These are phyloP conservation scores for Ranitomeya variabilis DNA, from an alignment of 2,113 vertebrate genomes.

Conservation along the genomic window DNA sequence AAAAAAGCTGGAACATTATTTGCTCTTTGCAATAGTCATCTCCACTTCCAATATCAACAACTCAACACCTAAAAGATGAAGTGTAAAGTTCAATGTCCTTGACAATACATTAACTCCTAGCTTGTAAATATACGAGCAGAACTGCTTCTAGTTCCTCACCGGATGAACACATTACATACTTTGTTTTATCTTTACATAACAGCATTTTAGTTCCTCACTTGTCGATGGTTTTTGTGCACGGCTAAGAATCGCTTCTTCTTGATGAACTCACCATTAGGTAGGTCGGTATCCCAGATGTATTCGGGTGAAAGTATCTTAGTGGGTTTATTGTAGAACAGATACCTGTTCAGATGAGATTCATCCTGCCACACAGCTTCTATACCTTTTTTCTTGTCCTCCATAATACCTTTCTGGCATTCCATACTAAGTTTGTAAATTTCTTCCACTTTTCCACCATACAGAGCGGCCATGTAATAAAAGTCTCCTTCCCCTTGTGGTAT, in stretches of 20 bases:
- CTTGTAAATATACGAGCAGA: too few relatives aligned
- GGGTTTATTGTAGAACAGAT: constrained; percentile 71
- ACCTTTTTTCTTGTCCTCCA: constrained; percentile 68
- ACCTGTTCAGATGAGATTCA: constrained; percentile 78
- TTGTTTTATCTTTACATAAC: background rate
- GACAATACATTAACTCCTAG: too few relatives aligned
- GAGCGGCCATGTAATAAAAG: constrained; percentile 74
- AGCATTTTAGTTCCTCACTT: constrained; percentile 30
- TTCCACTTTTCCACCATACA: constrained; percentile 70
- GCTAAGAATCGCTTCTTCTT: constrained; percentile 39
- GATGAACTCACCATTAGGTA: constrained; percentile 32
- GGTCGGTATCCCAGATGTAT: constrained; percentile 69
- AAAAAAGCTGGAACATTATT: too few relatives aligned
- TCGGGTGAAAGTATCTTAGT: constrained; percentile 75
- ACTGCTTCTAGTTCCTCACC: background rate
- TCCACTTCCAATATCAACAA: too few relatives aligned
- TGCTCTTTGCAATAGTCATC: too few relatives aligned
- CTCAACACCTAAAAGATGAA: too few relatives aligned
- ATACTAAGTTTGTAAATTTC: constrained; percentile 68
- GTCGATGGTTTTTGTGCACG: constrained; percentile 32
- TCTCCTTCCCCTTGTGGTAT: constrained; percentile 70
- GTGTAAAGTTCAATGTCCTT: too few relatives aligned
- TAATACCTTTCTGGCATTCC: constrained; percentile 69
- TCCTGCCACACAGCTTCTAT: constrained; percentile 68
- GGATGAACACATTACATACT: background rate